Base-by-base conservation (phyloP, 2,797 vertebrate genomes). In the Silurus aristotelis region DNA sequence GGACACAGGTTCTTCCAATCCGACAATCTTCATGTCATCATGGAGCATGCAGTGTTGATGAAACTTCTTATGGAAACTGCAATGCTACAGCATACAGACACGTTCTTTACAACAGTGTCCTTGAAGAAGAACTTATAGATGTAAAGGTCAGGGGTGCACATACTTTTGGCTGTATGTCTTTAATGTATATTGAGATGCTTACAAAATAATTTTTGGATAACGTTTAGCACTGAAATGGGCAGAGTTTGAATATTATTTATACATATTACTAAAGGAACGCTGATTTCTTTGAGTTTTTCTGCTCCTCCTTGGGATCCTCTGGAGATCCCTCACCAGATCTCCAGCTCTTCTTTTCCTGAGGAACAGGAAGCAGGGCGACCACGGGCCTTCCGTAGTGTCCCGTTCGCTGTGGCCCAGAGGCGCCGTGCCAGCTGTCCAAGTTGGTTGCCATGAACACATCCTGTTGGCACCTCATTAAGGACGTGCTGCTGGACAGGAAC, bases 381-480 rank as follows among this genome's bases (percentile, higher is more conserved):
- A 56, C 83, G 80, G 70, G 76, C 25, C 71, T 72, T 55, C 48
- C 61, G 61, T 70, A 43, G 75, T 43, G 12, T 31, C 72, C 77
- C 82, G 67, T n/a, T 72, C 1, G 6, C 83, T 43, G n/a, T 67
- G 60, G 27, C 80, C 77, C 55, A 10, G 52, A 19, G 73, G 73
- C 73, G 70, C 83, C 61, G 82, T 87, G 73, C 63, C 83, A 84
- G 83, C 64, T 68, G 81, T 85, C 87, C 61, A 46, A 66, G 80
- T 82, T 48, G 82, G 82, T 70, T 70, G 61, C 70, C 82, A 80
- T 68, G 75, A 78, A 83, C 80, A 85, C 81, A 81, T 75, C 75
- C 86, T 63, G 27, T 83, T 88, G 85, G 90, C 89, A 90, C 89
- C 87, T 90, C 80, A 78, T 90, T 89, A 89, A 83, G 88, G 87